phyloP scores from a whole-genome alignment of 2,797 vertebrate genomes.

The Rhabdomys pumilio region DNA sequence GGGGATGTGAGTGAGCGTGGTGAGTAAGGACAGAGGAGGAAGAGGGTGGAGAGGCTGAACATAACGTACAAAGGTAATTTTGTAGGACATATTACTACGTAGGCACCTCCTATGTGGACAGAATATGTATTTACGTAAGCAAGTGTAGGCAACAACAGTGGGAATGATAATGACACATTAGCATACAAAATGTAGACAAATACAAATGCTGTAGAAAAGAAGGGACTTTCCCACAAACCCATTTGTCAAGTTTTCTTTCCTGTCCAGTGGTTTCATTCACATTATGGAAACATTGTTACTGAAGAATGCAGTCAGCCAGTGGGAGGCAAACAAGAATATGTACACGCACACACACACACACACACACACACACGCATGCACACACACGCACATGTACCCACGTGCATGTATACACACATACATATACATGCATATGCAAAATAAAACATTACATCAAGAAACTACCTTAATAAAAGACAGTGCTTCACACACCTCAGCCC shows the following conservation, averaged over 20 bases:
- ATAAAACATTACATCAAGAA: neutral
- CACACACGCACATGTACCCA: too few relatives aligned
- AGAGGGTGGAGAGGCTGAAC: neutral
- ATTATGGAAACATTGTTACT: neutral
- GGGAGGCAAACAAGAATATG: neutral
- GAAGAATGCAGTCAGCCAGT: neutral
- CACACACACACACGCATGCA: neutral
- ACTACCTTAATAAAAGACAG: neutral
- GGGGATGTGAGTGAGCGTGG: neutral
- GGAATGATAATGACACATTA: slow-evolving; percentile 9
- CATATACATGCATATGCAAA: neutral
- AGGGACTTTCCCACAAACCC: neutral
- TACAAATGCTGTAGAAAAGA: neutral
- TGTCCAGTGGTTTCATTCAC: neutral
- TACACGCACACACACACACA: neutral
- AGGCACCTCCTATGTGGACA: slow-evolving; percentile 2
- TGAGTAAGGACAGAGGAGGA: too few relatives aligned
- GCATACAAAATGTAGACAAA: neutral
- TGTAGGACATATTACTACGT: neutral
- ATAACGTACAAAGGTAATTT: neutral
- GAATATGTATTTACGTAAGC: slow-evolving; percentile 31
- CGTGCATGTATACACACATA: rapidly evolving
- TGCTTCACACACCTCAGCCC: neutral
- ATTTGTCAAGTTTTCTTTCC: slow-evolving; percentile 31
- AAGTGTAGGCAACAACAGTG: neutral